Percentiles rank a stretch among this genome's conserved stretches.
Conservation (phyloP, 2,888 invertebrate genomes). For the Incurvaria masculella region DNA sequence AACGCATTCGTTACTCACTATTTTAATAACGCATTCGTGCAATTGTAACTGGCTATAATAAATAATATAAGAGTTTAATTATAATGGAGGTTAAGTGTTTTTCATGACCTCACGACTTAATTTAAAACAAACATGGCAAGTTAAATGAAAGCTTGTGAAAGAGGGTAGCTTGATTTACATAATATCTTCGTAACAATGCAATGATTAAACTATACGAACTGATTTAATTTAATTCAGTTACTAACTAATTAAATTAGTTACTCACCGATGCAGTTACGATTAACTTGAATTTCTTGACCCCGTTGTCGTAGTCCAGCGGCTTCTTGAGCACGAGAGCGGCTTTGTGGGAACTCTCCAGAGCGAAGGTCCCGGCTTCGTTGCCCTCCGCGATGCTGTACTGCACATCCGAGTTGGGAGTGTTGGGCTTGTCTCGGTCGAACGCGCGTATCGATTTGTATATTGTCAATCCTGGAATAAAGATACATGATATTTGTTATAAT, state of each 20-base stretch:
- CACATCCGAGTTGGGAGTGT: conserved; percentile 84
- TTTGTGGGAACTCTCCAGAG: conserved; percentile 75
- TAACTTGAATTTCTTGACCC: conserved; percentile 71
- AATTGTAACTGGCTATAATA: too few relatives aligned
- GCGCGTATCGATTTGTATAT: conserved; percentile 80
- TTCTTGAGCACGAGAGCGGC: conserved; percentile 71
- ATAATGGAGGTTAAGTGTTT: too few relatives aligned
- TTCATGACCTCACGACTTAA: too few relatives aligned
- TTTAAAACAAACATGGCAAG: too few relatives aligned
- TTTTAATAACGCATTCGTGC: too few relatives aligned
- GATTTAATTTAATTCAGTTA: too few relatives aligned
- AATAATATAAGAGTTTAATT: too few relatives aligned
- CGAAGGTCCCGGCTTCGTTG: conserved; percentile 71
- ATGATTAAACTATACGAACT: too few relatives aligned
- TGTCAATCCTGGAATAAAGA: conserved; percentile 65
- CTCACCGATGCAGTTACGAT: conserved; percentile 73
- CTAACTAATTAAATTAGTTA: too few relatives aligned
- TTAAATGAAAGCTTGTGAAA: conserved; percentile 1
- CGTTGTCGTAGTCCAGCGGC: conserved; percentile 75
- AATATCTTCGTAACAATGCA: too few relatives aligned
- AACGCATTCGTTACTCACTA: too few relatives aligned
- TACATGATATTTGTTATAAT: too few relatives aligned
- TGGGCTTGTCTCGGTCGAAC: conserved; percentile 80
- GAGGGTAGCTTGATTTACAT: conserved; percentile 4
- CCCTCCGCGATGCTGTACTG: conserved; percentile 74